phyloP scores from a whole-genome alignment of 1,140 invertebrate genomes.

The Drosophila lacertosa region DNA sequence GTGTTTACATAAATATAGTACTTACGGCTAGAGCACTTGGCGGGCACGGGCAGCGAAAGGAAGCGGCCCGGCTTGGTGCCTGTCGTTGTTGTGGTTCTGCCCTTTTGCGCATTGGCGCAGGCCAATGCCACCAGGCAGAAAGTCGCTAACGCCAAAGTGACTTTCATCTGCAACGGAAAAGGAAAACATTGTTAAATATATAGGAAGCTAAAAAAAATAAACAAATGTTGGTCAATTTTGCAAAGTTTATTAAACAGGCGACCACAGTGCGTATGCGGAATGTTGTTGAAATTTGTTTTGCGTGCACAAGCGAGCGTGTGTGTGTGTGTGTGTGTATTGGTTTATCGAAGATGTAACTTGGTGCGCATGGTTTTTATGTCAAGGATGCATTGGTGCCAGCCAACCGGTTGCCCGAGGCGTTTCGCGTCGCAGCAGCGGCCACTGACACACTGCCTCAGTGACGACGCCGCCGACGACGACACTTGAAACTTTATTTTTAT shows the following conservation, averaged over 20 bases:
- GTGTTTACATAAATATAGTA: conserved; percentile 61
- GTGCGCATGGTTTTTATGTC: conserved; percentile 78
- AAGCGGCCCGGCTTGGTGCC: conserved; percentile 88
- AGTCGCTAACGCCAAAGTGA: conserved; percentile 83
- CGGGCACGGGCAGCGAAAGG: conserved; percentile 90
- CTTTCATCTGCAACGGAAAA: conserved; percentile 76
- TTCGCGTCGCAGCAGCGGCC: conserved; percentile 57
- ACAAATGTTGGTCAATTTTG: conserved; percentile 11
- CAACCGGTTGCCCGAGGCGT: conserved; percentile 76
- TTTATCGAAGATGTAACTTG: conserved; percentile 70
- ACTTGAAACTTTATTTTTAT: conserved; percentile 80
- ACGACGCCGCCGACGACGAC: conserved; percentile 48
- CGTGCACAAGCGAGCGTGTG: conserved; percentile 19
- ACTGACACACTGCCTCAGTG: conserved; percentile 78
- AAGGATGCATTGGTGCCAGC: conserved; percentile 75
- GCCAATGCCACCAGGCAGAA: conserved; percentile 82
- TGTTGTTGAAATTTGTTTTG: conserved; percentile 65
- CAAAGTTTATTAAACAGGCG: conserved; percentile 31
- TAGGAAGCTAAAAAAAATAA: neutral
- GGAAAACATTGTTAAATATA: conserved; percentile 18
- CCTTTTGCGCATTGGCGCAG: conserved; percentile 69
- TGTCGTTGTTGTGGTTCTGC: conserved; percentile 79
- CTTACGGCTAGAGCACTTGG: conserved; percentile 93
- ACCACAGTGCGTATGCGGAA: conserved; percentile 64
- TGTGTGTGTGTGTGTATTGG: conserved; percentile 25